Conservation (phyloP, 2,113 vertebrate genomes). For the Salvelinus alpinus region DNA sequence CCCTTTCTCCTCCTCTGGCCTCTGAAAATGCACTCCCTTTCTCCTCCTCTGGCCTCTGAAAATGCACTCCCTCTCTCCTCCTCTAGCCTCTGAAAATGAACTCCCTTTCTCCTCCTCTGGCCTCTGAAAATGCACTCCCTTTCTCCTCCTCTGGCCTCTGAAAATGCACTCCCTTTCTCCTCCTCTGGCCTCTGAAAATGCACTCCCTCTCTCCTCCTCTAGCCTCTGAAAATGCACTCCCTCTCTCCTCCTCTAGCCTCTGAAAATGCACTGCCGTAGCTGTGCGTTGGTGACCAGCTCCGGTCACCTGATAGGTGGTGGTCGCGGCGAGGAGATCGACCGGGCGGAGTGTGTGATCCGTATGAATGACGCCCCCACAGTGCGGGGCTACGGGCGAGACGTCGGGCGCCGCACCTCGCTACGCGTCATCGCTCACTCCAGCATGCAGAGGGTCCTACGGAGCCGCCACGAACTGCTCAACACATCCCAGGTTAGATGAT, state of each 20-base stretch:
- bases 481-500: too few species aligned
- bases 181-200: too few species aligned
- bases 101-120: conserved; percentile 52
- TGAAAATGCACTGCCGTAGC: conserved; percentile 85
- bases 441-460: conserved; percentile 90
- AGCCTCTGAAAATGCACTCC: too few species aligned
- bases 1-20: too few species aligned
- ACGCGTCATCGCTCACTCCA: conserved; percentile 94
- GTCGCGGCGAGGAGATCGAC: conserved; percentile 85
- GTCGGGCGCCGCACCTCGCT: conserved; percentile 91
- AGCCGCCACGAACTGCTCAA: conserved; percentile 91
- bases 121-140: conserved; percentile 68
- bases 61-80: conserved; percentile 78
- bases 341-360: conserved; percentile 90
- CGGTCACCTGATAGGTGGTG: conserved; percentile 84
- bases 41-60: too few species aligned
- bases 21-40: conserved; percentile 78
- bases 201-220: conserved; percentile 10
- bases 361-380: conserved; percentile 95
- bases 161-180: too few species aligned
- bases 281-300: conserved; percentile 95
- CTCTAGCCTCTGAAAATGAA: conserved; percentile 79
- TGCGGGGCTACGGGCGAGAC: conserved; percentile 77
- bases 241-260: too few species aligned
- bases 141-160: too few species aligned